Base-by-base conservation (phyloP, 2,113 vertebrate genomes). In the Corythoichthys intestinalis region DNA sequence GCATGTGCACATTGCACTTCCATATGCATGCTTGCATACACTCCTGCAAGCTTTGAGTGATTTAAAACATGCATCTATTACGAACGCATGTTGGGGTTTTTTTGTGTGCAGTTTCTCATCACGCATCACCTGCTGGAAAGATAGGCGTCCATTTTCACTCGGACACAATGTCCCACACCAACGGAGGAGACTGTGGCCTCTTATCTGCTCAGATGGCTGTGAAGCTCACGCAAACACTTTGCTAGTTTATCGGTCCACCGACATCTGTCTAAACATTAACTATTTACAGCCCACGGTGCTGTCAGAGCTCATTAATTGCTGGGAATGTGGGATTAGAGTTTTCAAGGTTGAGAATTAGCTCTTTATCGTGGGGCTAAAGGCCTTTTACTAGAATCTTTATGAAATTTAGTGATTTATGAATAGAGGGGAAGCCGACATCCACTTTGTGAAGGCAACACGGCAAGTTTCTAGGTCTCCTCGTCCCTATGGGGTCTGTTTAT, bases 381-480 rank as follows among this genome's bases (percentile, higher is more conserved):
- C 67, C 49, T 52, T 35, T 39, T 50, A 50, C 70, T 65, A 28
- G 64, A 56, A 65, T 70, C 66, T 58, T 50, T 46, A 69, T 76
- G 69, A 72, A 70, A 67, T 64, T 12, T 41, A 11, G 34, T 62
- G 84, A 82, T 82, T 79, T 67, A 77, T 73, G 50, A 63, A 69
- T 59, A 65, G 78, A 35, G 52, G 77, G 50, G 38, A 66, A 73
- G 56, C 52, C 65, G 68, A 83, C 39, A 15, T 65, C 67, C 13
- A 34, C 34, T 28, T 81, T 78, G 65, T 64, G 67, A 74, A 65
- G 82, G 83, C 81, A 80, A 80, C 73, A 74, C 62, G 66, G 77
- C 75, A 70, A 74, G 80, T 91, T 92, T 92, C 84, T 90, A 86
- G 83, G 86, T 91, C 89, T 90, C 67, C 76, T 77, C 69, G 75